Evolutionary conservation across 2,888 invertebrate genomes (phyloP), one percentile per base, ranked within the genome.

Genomic region (Candidula unifasciata): DNA sequence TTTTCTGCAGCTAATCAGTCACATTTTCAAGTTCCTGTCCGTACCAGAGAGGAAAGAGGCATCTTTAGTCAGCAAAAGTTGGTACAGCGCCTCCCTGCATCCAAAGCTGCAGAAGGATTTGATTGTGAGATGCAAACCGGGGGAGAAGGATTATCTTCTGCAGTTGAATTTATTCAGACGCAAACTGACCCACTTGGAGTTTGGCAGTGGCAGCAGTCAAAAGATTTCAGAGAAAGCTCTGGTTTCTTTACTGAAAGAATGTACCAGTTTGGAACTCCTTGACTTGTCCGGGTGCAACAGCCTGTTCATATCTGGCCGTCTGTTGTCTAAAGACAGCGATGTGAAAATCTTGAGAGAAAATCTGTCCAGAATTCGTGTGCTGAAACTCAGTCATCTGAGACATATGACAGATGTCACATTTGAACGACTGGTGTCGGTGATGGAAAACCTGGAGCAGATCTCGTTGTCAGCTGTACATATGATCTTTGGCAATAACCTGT

Each of bases 381-480:
- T 96, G 37, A 96, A 95, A 83, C 93, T 96, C 83, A 95, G 95
- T 33, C 95, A 95, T 66, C 96, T 96, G 91, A 95, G 96, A 87
- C 96, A 96, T 92, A 94, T 96, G 64, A 96, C 96, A 2, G 96
- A 96, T 94, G 95, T 96, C n/a, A 94, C 96, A 21, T 95, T 96
- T 80, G 95, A 95, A 89, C 95, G 96, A 89, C 95, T 96, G 90
- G 94, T 95, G 2, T 94, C 95, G 13, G 94, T 95, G 21, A 95
- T 96, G 87, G 95, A 95, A 71, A 94, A 94, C 83, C 91, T 96
- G 30, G 94, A 95, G 86, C 94, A 95, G 27, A 92, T 96, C 0
- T 95, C 96, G 90, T 94, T 96, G 86, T 95, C 96, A 52, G 95
- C 95, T 16, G 96, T 96, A 88, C 96, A 96, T 84, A 95, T 96